These are phyloP conservation scores for Anoplopoma fimbria DNA, from an alignment of 2,113 vertebrate genomes.

Conservation along the genomic window DNA sequence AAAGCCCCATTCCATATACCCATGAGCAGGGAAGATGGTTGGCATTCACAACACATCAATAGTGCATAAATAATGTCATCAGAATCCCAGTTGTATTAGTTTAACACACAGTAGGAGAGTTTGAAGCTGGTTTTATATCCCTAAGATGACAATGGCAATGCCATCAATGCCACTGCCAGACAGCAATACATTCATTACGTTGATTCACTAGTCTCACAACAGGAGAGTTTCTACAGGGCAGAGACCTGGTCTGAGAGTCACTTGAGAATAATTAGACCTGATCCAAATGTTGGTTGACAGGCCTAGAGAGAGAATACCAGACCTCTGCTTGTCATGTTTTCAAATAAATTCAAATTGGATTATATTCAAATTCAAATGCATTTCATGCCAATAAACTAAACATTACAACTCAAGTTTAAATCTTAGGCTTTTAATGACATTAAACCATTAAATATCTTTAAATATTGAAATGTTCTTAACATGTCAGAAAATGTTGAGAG, in stretches of 20 bases:
- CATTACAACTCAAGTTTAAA: background rate
- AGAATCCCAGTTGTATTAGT: background rate
- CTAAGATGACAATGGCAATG: background rate
- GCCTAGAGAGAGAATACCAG: background rate
- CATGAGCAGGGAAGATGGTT: background rate
- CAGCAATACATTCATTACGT: background rate
- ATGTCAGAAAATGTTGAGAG: slow-evolving; percentile 1
- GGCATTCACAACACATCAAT: background rate
- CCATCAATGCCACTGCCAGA: background rate
- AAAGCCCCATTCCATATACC: background rate
- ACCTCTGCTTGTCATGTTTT: background rate
- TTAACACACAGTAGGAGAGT: background rate
- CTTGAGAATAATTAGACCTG: background rate
- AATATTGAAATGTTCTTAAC: slow-evolving; percentile 4
- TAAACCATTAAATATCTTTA: background rate
- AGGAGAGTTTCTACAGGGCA: background rate
- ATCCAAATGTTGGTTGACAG: background rate
- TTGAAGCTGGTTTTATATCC: background rate
- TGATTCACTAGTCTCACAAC: background rate
- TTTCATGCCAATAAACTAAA: background rate
- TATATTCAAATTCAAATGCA: background rate
- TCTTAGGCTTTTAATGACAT: background rate
- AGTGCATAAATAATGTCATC: background rate
- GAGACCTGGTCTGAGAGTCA: background rate
- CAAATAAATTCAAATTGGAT: background rate